phyloP scores from a whole-genome alignment of 1,140 invertebrate species.

The Nomia melanderi region DNA sequence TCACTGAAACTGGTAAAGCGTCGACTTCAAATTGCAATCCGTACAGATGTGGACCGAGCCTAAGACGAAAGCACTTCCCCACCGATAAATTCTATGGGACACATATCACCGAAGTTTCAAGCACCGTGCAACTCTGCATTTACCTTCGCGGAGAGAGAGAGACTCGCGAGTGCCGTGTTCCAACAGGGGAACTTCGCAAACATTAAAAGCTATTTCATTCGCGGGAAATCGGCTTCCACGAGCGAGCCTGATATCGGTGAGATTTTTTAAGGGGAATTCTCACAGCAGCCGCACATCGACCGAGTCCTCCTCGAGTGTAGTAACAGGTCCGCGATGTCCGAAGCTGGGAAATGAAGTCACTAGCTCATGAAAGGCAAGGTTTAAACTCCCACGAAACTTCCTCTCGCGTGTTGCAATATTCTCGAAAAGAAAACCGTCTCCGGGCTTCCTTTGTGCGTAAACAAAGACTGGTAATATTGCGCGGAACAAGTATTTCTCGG shows the following conservation, averaged over 20 bases:
- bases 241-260: not conserved
- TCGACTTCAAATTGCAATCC: too few relatives aligned
- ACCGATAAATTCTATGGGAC: not conserved
- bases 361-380: not conserved
- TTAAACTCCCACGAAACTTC: not conserved
- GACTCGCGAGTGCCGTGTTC: not conserved
- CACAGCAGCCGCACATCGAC: not conserved
- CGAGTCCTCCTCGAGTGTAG: not conserved
- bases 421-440: not conserved
- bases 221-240: not conserved
- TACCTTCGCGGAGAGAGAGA: not conserved
- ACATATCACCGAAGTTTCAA: not conserved
- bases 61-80: not conserved
- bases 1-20: too few relatives aligned
- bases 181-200: not conserved
- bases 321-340: not conserved
- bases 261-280: not conserved
- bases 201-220: constrained; percentile 6
- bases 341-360: not conserved
- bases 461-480: too few relatives aligned
- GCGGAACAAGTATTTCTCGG: too few relatives aligned
- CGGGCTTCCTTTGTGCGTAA: too few relatives aligned
- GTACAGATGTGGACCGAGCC: too few relatives aligned
- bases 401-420: not conserved
- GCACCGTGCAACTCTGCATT: not conserved